Percentiles rank a stretch among this genome's conserved stretches.
Conservation (phyloP, 2,113 vertebrate species). For the Irena cyanogastra region DNA sequence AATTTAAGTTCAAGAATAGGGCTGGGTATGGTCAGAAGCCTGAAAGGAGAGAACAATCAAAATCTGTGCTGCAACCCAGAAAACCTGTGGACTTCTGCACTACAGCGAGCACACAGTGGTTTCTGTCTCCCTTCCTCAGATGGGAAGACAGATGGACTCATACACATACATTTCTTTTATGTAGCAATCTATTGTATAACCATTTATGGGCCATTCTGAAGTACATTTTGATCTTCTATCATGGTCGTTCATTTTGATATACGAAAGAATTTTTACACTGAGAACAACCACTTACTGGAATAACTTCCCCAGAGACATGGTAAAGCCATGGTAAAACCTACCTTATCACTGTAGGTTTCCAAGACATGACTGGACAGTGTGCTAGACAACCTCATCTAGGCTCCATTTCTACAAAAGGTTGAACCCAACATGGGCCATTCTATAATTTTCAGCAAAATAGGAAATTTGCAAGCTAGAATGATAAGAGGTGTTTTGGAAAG, state of each 20-base stretch:
- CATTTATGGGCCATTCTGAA: background rate
- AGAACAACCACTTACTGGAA: background rate
- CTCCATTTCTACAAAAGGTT: background rate
- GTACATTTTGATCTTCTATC: background rate
- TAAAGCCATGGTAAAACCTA: background rate
- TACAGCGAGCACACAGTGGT: rapidly evolving
- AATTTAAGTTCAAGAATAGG: background rate
- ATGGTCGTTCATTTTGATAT: background rate
- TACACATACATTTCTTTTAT: background rate
- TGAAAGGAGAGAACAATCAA: background rate
- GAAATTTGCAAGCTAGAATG: background rate
- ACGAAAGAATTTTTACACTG: background rate
- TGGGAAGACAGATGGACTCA: background rate
- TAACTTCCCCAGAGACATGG: background rate
- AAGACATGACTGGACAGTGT: background rate
- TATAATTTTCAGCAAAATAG: background rate
- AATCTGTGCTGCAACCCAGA: background rate
- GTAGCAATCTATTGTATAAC: background rate
- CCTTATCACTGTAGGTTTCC: background rate
- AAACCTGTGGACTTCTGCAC: background rate
- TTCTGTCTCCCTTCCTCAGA: background rate
- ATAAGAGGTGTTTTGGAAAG: background rate
- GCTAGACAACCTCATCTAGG: background rate
- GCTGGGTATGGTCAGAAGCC: background rate
- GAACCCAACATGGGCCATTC: background rate